Evolutionary conservation across 2,888 invertebrate species (phyloP).

Genomic region (Sphaeridia pumilis): DNA sequence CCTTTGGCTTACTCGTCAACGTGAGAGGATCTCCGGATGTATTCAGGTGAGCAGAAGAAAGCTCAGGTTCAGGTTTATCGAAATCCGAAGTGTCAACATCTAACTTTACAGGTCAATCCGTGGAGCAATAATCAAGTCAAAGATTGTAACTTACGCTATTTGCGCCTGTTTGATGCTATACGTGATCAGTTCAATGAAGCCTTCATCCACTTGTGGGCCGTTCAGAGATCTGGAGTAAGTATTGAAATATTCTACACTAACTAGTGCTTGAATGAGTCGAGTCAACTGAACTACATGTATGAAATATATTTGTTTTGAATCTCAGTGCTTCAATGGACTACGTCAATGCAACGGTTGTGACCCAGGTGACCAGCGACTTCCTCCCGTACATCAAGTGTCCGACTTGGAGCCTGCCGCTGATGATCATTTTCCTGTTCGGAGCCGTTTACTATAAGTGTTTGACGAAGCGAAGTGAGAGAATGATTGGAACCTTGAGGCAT

Average conservation of each 20-base stretch:
- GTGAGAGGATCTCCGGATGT: conserved; percentile 15
- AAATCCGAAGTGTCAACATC: too few relatives aligned
- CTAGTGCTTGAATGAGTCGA: too few relatives aligned
- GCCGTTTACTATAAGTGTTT: conserved; percentile 13
- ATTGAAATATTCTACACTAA: too few relatives aligned
- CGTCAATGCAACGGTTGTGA: conserved; percentile 1
- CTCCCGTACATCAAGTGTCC: conserved; percentile 11
- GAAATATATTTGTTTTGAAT: too few relatives aligned
- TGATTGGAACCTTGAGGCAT: conserved; percentile 69
- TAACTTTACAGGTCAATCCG: conserved; percentile 12
- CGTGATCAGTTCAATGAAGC: conserved; percentile 14
- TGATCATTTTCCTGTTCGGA: conserved; percentile 6
- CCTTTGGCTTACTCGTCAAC: conserved; percentile 14
- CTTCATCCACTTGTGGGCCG: conserved; percentile 19
- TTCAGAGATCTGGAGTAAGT: conserved; percentile 14
- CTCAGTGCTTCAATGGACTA: conserved; percentile 2
- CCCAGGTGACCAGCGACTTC: neutral
- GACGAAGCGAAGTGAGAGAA: conserved; percentile 46
- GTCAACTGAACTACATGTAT: too few relatives aligned
- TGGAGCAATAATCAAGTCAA: conserved; percentile 3
- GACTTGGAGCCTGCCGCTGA: conserved; percentile 9
- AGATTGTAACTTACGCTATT: conserved; percentile 5
- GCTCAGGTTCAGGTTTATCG: too few relatives aligned
- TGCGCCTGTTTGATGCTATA: neutral
- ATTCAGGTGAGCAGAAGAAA: conserved; percentile 9